Percentiles rank a stretch among this genome's conserved stretches.
Evolutionary conservation across 1,140 invertebrate genomes (phyloP).

Genomic region (Drosophila azteca): DNA sequence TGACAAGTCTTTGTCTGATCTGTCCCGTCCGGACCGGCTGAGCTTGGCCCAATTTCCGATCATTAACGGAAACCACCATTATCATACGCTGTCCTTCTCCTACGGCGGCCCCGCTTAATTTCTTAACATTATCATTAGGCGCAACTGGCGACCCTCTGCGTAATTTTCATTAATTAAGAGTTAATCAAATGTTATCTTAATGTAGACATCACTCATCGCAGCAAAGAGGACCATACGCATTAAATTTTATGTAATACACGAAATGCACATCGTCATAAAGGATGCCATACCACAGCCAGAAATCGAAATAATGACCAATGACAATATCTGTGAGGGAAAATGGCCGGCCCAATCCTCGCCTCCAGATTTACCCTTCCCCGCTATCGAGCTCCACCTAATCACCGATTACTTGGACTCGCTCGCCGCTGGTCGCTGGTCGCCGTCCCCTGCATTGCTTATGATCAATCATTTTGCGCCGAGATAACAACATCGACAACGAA

Average conservation of each 20-base stretch:
- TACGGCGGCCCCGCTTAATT: constrained; percentile 31
- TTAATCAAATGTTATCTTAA: constrained; percentile 71
- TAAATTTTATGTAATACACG: constrained; percentile 65
- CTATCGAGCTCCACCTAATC: constrained; percentile 40
- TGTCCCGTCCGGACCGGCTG: not conserved
- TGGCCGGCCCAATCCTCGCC: constrained; percentile 6
- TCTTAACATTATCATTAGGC: constrained; percentile 61
- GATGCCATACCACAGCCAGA: constrained; percentile 1
- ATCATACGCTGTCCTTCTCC: constrained; percentile 48
- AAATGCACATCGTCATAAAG: constrained; percentile 40
- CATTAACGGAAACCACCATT: constrained; percentile 21
- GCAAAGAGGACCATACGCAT: constrained; percentile 31
- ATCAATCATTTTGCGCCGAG: constrained; percentile 73
- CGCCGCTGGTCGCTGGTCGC: constrained; percentile 14
- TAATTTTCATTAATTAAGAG: constrained; percentile 69
- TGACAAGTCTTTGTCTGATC: constrained; percentile 5
- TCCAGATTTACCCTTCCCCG: constrained; percentile 15
- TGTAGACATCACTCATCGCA: constrained; percentile 67
- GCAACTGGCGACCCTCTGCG: constrained; percentile 33
- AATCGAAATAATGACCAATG: constrained; percentile 51
- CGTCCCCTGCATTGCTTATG: constrained; percentile 57
- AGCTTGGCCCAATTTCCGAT: constrained; percentile 26
- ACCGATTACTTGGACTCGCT: constrained; percentile 25
- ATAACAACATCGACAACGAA: constrained; percentile 71
- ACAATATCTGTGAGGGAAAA: constrained; percentile 28